Percentiles rank a stretch among this genome's conserved stretches.
Conservation (phyloP, 2,113 vertebrate genomes). For the Apus apus region DNA sequence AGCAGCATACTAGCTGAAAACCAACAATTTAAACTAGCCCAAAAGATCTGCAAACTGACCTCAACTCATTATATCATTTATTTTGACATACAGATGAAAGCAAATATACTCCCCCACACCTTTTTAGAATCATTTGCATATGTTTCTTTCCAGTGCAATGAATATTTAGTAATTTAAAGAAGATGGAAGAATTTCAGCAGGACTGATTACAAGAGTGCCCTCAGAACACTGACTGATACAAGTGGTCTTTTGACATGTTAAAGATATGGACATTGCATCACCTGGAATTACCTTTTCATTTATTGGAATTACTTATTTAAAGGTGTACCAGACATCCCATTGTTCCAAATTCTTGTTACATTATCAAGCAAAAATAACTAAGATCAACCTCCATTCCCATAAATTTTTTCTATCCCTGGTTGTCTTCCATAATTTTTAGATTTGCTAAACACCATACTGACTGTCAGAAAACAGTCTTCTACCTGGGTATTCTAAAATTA, state of each 20-base stretch:
- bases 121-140: not conserved
- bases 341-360: not conserved
- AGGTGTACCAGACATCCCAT: not conserved
- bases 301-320: not conserved
- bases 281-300: not conserved
- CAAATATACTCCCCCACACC: not conserved
- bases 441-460: not conserved
- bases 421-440: not conserved
- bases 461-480: not conserved
- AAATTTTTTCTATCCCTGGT: not conserved
- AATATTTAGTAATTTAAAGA: not conserved
- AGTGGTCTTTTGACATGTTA: not conserved
- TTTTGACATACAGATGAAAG: not conserved
- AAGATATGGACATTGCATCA: not conserved
- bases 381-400: not conserved
- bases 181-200: not conserved
- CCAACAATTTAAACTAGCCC: not conserved
- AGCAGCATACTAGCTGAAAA: not conserved
- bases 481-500: not conserved
- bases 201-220: not conserved
- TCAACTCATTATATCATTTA: not conserved
- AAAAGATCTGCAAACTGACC: not conserved
- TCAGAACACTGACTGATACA: not conserved
- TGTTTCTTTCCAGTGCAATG: not conserved
- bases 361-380: not conserved